Evolutionary conservation across 2,113 vertebrate genomes (phyloP), one percentile per base, ranked within the genome.

Genomic region (Motacilla tschutschensis): DNA sequence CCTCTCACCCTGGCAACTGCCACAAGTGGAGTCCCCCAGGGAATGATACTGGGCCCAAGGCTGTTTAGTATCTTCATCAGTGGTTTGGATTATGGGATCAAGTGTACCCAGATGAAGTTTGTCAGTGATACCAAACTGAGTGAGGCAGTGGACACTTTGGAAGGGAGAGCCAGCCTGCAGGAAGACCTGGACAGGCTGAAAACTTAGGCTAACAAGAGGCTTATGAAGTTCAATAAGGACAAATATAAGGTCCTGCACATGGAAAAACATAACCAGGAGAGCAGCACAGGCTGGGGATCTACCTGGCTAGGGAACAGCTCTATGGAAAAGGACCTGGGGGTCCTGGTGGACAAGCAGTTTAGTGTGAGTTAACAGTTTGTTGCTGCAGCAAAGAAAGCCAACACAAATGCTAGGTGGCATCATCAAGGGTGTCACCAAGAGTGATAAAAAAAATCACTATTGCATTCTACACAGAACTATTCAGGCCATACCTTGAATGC

Each of bases 31-130:
- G 26, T 11, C 14, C 28, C 26, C 28, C 40, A n/a, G 22, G 40
- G 33, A 71, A 15, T 0, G 2, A 51, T 12, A 36, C 4, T 3
- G 12, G 44, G 57, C 11, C 18, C 33, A 47, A 21, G 0, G 1
- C 15, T 24, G 18, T 16, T 46, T 1, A 24, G 12, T 9, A 24
- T 4, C 48, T 38, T 47, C 75, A n/a, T 26, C 75, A 41, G 20
- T 28, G 38, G 18, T 8, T 69, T 10, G 31, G 26, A 20, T 33
- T 26, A 33, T 10, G 33, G 33, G 28, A 53, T 53, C 57, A 33
- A 28, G 12, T 7, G 29, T 12, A 19, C 12, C 33, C 7, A 14
- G 33, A 33, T 38, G 18, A n/a, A 46, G 12, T 46, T 40, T 54
- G 41, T 24, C 48, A 40, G 12, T 25, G 29, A 55, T 17, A 19